Conservation (phyloP, 2,113 vertebrate species). For the Myrmecobius fasciatus region DNA sequence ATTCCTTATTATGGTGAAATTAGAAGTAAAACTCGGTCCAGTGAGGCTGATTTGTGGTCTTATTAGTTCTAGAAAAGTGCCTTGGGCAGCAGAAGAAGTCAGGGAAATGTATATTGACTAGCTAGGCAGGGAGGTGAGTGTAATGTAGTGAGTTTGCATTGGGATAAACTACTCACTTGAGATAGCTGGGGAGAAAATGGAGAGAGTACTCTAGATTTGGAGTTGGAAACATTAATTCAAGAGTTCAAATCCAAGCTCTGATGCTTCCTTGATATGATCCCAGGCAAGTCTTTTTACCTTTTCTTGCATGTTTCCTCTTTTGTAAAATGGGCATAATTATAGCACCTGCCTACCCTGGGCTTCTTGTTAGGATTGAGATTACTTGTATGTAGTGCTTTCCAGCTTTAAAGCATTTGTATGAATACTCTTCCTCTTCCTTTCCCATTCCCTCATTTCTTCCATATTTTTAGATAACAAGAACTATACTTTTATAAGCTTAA, state of each 20-base stretch:
- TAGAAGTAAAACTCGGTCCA: neutral
- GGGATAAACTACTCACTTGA: neutral
- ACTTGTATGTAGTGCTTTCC: neutral
- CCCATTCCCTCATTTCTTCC: too few relatives aligned
- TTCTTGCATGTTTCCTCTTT: neutral
- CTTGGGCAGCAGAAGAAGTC: neutral
- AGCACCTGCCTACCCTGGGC: neutral
- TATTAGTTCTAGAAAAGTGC: neutral
- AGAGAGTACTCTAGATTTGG: too few relatives aligned
- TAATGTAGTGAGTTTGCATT: neutral
- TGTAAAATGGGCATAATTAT: neutral
- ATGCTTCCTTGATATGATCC: neutral
- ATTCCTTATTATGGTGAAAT: neutral
- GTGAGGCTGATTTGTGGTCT: neutral
- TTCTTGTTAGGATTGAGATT: neutral
- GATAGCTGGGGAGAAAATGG: neutral
- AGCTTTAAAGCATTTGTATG: neutral
- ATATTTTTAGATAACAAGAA: neutral
- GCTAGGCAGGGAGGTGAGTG: neutral
- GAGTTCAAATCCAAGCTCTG: neutral
- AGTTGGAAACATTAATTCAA: neutral
- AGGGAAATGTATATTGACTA: neutral
- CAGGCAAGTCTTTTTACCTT: neutral
- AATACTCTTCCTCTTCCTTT: accelerated
- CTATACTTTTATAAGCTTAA: neutral